Percentiles rank a stretch among this genome's conserved stretches.
Evolutionary conservation across 2,888 invertebrate species (phyloP).

Genomic region (Xanthorhoe designata): DNA sequence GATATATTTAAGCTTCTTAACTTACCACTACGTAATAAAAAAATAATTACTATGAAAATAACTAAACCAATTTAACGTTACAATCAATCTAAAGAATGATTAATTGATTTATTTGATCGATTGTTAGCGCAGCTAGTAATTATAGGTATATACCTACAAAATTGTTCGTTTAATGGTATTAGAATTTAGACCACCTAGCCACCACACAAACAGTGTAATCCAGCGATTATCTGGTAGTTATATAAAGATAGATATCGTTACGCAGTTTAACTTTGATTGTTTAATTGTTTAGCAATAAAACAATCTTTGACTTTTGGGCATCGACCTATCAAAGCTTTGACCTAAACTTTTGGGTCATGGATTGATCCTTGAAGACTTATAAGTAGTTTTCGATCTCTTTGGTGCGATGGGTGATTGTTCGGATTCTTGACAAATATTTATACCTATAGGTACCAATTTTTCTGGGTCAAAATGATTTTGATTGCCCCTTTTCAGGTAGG

Average conservation of each 20-base stretch:
- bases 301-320: neutral
- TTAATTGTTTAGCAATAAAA: neutral
- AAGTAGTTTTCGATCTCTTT: neutral
- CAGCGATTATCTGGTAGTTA: neutral
- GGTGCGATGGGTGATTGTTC: neutral
- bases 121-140: too few species aligned
- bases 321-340: neutral
- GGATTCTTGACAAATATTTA: neutral
- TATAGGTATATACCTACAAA: too few species aligned
- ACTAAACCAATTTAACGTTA: too few species aligned
- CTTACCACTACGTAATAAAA: too few species aligned
- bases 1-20: too few species aligned
- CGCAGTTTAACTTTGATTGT: neutral
- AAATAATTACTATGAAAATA: too few species aligned
- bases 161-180: too few species aligned
- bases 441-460: neutral
- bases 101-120: too few species aligned
- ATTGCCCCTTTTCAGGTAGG: neutral
- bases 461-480: neutral
- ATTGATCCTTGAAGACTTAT: neutral
- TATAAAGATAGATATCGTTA: neutral
- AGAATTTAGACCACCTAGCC: too few species aligned
- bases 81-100: too few species aligned
- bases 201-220: too few species aligned
- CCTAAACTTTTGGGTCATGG: slow-evolving; percentile 1